These are phyloP conservation scores for Chouioia cunea DNA, from an alignment of 2,888 invertebrate species.

Conservation along the genomic window DNA sequence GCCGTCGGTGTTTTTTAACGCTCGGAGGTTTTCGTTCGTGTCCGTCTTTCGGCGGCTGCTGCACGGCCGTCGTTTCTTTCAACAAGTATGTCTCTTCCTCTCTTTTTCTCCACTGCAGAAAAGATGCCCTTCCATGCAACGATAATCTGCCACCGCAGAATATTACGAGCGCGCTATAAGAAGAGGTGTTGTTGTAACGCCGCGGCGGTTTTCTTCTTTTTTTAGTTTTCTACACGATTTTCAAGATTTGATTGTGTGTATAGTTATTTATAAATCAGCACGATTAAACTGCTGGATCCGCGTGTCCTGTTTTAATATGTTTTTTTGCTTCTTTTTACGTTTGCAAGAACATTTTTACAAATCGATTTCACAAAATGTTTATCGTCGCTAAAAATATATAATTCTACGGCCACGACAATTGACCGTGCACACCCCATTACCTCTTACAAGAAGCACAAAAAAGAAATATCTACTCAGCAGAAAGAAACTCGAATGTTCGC, in stretches of 20 bases:
- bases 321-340: too few species aligned
- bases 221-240: conserved; percentile 30
- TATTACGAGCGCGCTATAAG: conserved; percentile 24
- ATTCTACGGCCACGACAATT: too few species aligned
- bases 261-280: conserved; percentile 40
- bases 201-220: conserved; percentile 14
- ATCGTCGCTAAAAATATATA: too few species aligned
- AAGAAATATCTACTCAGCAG: background rate
- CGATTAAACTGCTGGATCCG: conserved; percentile 32
- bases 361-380: too few species aligned
- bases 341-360: too few species aligned
- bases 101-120: background rate
- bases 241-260: conserved; percentile 40
- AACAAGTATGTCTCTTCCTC: conserved; percentile 39
- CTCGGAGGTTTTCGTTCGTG: background rate
- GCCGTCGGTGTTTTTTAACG: background rate
- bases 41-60: conserved; percentile 26
- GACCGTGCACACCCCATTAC: background rate
- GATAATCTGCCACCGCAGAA: conserved; percentile 48
- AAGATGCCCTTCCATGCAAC: conserved; percentile 11
- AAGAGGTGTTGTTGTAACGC: conserved; percentile 43
- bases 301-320: background rate
- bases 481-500: background rate
- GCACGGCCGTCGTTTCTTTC: conserved; percentile 20
- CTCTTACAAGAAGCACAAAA: background rate